Evolutionary conservation across 1,140 invertebrate genomes (phyloP).

Genomic region (Drosophila obscura): DNA sequence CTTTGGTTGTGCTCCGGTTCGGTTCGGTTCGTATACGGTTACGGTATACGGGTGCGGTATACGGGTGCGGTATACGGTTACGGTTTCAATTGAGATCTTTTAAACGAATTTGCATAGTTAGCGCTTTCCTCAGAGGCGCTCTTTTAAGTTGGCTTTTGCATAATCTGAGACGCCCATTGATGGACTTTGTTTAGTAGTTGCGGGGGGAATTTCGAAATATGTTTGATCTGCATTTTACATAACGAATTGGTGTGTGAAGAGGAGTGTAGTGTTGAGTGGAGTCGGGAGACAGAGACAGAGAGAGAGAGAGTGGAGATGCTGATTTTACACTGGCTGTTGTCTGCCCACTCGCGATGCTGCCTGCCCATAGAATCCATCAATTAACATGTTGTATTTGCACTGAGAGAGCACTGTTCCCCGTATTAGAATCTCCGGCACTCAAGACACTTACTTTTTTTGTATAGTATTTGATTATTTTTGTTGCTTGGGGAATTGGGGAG

Average conservation of each 20-base stretch:
- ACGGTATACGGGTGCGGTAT: too few relatives aligned
- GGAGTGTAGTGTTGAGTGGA: too few relatives aligned
- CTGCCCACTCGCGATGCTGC: slow-evolving; percentile 17
- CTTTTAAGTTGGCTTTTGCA: slow-evolving; percentile 58
- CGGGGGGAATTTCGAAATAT: slow-evolving; percentile 49
- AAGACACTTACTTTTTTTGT: slow-evolving; percentile 25
- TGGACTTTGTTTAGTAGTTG: slow-evolving; percentile 30
- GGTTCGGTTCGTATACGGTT: not conserved
- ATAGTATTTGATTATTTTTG: slow-evolving; percentile 13
- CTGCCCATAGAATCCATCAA: slow-evolving; percentile 44
- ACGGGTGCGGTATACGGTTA: too few relatives aligned
- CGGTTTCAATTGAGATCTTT: too few relatives aligned
- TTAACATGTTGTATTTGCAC: slow-evolving; percentile 68
- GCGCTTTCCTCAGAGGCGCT: slow-evolving; percentile 65
- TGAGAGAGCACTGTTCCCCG: slow-evolving; percentile 21
- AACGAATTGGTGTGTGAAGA: slow-evolving; percentile 28
- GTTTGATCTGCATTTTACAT: slow-evolving; percentile 58
- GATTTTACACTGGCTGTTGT: slow-evolving; percentile 18
- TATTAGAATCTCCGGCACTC: slow-evolving; percentile 18
- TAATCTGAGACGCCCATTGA: slow-evolving; percentile 55
- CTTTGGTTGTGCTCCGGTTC: not conserved
- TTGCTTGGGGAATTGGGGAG: slow-evolving; percentile 1
- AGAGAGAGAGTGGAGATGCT: slow-evolving; percentile 2
- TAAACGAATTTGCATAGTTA: slow-evolving; percentile 49
- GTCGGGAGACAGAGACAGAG: not conserved